A percentile compares a stretch with the other conserved stretches of the same genome.
Evolutionary conservation across 1,140 invertebrate genomes (phyloP).

Genomic region (Caligus rogercresseyi): DNA sequence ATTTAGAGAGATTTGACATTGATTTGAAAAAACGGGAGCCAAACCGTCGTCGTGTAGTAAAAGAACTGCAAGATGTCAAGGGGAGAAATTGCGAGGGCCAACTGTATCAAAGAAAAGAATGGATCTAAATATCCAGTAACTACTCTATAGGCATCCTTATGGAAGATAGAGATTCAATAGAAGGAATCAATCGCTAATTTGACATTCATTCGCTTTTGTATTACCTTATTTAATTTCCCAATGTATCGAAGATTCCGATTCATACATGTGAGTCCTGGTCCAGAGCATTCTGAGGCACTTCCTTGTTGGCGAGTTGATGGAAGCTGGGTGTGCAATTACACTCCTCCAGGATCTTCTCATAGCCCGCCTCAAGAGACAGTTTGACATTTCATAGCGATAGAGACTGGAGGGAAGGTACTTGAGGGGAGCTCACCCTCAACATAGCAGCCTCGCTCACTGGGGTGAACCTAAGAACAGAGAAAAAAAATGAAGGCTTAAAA

Average conservation of each 20-base stretch:
- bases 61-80: too few relatives aligned
- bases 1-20: too few relatives aligned
- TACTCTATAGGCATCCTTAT: too few relatives aligned
- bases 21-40: too few relatives aligned
- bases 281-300: conserved; percentile 8
- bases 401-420: conserved; percentile 18
- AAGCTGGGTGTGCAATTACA: conserved; percentile 20
- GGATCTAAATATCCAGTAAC: too few relatives aligned
- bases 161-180: too few relatives aligned
- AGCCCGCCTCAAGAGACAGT: conserved; percentile 19
- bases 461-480: conserved; percentile 4
- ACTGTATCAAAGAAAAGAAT: too few relatives aligned
- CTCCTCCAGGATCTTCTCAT: conserved; percentile 15
- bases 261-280: conserved; percentile 19
- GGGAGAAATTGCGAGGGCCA: too few relatives aligned
- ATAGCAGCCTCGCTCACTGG: conserved; percentile 17
- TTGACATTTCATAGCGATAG: conserved; percentile 20
- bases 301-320: conserved; percentile 12
- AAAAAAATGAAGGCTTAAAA: background rate
- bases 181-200: too few relatives aligned
- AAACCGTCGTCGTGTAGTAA: too few relatives aligned
- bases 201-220: background rate
- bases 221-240: conserved; percentile 15
- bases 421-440: conserved; percentile 18
- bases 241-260: conserved; percentile 10